Evolutionary conservation across 2,113 vertebrate species (phyloP), one percentile per base, ranked within the genome.

Genomic region (Chloebia gouldiae): DNA sequence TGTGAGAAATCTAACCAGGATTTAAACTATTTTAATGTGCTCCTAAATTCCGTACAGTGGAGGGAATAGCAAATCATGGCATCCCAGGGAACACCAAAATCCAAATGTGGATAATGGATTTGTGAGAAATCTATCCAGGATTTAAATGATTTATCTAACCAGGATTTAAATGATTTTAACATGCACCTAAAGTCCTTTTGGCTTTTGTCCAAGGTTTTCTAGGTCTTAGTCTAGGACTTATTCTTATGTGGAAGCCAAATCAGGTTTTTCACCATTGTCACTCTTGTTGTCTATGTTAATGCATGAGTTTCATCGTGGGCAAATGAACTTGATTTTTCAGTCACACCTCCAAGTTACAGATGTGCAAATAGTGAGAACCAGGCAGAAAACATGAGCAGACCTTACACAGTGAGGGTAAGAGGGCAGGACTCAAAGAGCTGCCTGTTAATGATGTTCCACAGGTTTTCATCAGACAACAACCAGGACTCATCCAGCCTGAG

Each of bases 251-350:
- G 33, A 60, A 73, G 21, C 40, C 50, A 92, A 90, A 9, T 7
- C 9, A 2, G 35, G 9, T 47, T 81, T 91, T 59, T 60, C 33
- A 72, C 13, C 13, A 13, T 27, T 24, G 7, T 37, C 44, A n/a
- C 6, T 3, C 21, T 31, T 49, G 40, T 10, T 76, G 42, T 9
- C 49, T 24, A 2, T 1, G 0, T n/a, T 60, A 73, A 60, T 11
- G 7, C n/a, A 28, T 7, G 18, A 64, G 11, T 51, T 64, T 64
- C 33, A 25, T 63, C 21, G 9, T 15, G 25, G 31, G 9, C 7
- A 64, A 64, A 68, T 25, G 5, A 64, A 3, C 16, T 81, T 44
- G 27, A 51, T n/a, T 73, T 91, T 56, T 39, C 54, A 65, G n/a
- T 47, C 27, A 21, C 42, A 40, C 28, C 16, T 82, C 19, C 24